Base-by-base conservation (phyloP, 2,113 vertebrate genomes). In the Reinhardtius hippoglossoides region DNA sequence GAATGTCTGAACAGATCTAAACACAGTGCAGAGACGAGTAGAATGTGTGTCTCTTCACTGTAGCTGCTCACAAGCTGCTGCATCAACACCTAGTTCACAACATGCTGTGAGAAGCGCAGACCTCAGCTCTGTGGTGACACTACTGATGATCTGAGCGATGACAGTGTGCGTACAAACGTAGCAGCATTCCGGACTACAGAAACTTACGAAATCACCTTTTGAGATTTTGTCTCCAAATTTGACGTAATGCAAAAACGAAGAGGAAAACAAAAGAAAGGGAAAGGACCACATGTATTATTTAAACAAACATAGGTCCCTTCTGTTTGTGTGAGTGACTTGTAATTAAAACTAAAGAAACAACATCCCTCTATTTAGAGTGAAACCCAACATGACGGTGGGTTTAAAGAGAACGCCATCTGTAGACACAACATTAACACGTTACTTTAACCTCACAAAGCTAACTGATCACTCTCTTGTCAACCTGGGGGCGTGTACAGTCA, bases 201-300 rank as follows among this genome's bases (percentile, higher is more conserved):
- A 88, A 87, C 71, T 67, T 55, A 88, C 12, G 16, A 83, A 90
- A 87, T 95, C 92, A 94, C 92, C 92, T 93, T 94, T 91, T 92
- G 90, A 84, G 88, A 91, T 87, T 94, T 93, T 48, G 87, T 87
- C 93, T 93, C 86, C 90, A 90, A 84, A 86, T 87, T 60, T 84
- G 87, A 90, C 63, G 84, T 46, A 86, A 91, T 82, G 82, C 81
- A 89, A 88, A 92, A 85, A 54, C 74, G 72, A 80, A 56, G 64
- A 88, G 65, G 79, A 55, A 82, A 86, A 91, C 23, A 82, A 85
- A 73, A 74, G 65, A 82, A 87, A 56, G 56, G 27, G 78, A 75
- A 81, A 76, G 76, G 60, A 89, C 64, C 77, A 90, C 26, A 90
- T 68, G 70, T 24, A 48, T 81, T 74, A 85, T 71, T 61, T 59